Evolutionary conservation across 2,888 invertebrate species (phyloP).

Genomic region (Chaitophorus viminalis): DNA sequence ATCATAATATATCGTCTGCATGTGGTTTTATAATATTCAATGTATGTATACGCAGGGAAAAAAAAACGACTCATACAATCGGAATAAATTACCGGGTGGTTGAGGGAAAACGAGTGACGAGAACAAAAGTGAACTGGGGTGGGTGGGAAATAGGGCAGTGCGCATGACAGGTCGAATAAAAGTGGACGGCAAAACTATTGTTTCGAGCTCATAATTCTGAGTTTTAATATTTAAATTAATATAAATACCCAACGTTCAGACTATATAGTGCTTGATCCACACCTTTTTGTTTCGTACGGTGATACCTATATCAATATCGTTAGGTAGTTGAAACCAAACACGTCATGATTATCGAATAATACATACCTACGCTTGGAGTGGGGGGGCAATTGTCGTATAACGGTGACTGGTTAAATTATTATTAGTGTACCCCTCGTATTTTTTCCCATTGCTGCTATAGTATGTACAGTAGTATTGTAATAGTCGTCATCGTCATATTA

Average conservation of each 20-base stretch:
- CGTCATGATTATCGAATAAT: conserved; percentile 31
- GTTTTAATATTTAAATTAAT: conserved; percentile 55
- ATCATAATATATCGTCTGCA: conserved; percentile 30
- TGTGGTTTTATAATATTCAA: conserved; percentile 34
- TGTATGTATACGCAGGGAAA: not conserved
- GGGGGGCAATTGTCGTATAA: conserved; percentile 25
- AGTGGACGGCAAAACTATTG: conserved; percentile 56
- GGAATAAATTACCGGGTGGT: conserved; percentile 55
- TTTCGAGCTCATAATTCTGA: conserved; percentile 53
- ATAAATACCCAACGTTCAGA: conserved; percentile 28
- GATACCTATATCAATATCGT: not conserved
- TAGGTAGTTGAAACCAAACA: not conserved
- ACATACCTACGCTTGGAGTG: not conserved
- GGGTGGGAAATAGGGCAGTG: conserved; percentile 24
- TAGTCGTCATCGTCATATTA: not conserved
- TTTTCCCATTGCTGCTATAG: not conserved
- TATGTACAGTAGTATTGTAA: not conserved
- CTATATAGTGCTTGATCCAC: conserved; percentile 24
- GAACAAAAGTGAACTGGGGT: conserved; percentile 48
- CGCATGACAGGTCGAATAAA: conserved; percentile 57
- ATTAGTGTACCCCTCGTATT: conserved; percentile 25
- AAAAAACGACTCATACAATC: conserved; percentile 36
- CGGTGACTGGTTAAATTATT: conserved; percentile 33
- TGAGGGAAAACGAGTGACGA: conserved; percentile 41
- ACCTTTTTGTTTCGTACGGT: conserved; percentile 40